Evolutionary conservation across 2,113 vertebrate species (phyloP), one percentile per base, ranked within the genome.

Genomic region (Pimephales promelas): DNA sequence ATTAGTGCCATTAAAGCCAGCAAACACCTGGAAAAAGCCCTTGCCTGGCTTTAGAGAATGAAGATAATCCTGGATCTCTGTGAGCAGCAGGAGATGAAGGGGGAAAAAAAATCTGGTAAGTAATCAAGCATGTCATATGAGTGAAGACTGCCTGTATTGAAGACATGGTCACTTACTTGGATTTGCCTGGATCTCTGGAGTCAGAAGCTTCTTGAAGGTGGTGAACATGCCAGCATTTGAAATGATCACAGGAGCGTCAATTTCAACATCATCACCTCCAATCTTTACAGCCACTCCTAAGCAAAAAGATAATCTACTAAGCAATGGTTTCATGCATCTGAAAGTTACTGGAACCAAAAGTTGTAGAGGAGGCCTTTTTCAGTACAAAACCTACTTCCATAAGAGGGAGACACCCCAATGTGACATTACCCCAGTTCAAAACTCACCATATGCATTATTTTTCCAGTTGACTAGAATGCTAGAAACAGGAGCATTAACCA

Each of bases 141-240:
- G 10, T 8, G n/a, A 5, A 4, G 4, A 11, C 20, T 0, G 0
- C 3, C 5, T 18, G 3, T 1, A 66, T 1, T 20, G 31, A 68
- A 68, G 4, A 22, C 34, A 40, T 36, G 11, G 4, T 16, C 22
- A 74, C 24, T 18, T 24, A 76, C 72, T 13, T 20, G 8, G 72
- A 14, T 83, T 47, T 26, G 61, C 4, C 24, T 28, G 82, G 8
- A 76, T 11, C 22, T 64, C 81, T 4, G 45, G 26, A 56, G 59
- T 8, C 57, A 83, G 72, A 3, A 83, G 82, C 13, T 26, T 76
- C 45, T 83, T 59, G 34, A 83, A 66, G 1, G 82, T 83, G 4
- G 43, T 66, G 9, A 83, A 83, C 2, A 76, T 3, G 0, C 82
- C 47, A 76, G 8, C 36, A 13, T 26, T 76, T 36, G 82, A 83